Percentiles rank a stretch among this genome's conserved stretches.
Conservation (phyloP, 1,140 invertebrate genomes). For the Parasteatoda tepidariorum region DNA sequence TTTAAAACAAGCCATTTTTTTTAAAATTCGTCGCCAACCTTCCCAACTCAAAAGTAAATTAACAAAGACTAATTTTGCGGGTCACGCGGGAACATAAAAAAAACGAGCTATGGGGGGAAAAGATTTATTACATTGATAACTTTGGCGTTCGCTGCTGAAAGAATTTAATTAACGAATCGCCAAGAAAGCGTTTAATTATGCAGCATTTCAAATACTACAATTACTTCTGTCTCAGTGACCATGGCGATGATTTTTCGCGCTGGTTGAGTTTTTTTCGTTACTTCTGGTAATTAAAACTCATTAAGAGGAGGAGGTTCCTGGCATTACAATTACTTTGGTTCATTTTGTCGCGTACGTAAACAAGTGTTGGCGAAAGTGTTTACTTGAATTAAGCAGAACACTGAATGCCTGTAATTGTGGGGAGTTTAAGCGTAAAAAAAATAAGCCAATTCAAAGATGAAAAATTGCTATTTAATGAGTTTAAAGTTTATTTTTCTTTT, state of each 20-base stretch:
- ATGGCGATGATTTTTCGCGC: slow-evolving; percentile 52
- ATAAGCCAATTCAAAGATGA: no score
- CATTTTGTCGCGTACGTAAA: slow-evolving; percentile 19
- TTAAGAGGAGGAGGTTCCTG: slow-evolving; percentile 14
- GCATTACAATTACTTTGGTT: slow-evolving; percentile 32
- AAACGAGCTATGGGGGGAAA: slow-evolving; percentile 1
- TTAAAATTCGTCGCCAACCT: not conserved
- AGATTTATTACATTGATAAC: slow-evolving; percentile 61
- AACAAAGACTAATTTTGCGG: slow-evolving; percentile 50
- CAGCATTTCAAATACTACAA: slow-evolving; percentile 42
- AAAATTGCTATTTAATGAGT: no score
- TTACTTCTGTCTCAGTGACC: slow-evolving; percentile 53
- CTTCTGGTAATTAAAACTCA: slow-evolving; percentile 56
- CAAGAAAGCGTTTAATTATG: slow-evolving; percentile 52
- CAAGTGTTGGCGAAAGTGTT: slow-evolving; percentile 10
- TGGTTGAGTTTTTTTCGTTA: not conserved
- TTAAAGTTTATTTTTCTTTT: no score
- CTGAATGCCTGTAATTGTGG: no score
- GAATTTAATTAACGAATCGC: slow-evolving; percentile 53
- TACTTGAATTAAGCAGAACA: no score
- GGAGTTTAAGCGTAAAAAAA: no score
- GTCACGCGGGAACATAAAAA: slow-evolving; percentile 22
- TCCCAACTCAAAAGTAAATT: slow-evolving; percentile 48
- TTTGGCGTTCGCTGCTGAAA: slow-evolving; percentile 28
- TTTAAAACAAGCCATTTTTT: slow-evolving; percentile 30